Percentiles rank a stretch among this genome's conserved stretches.
phyloP scores from a whole-genome alignment of 2,113 vertebrate genomes.

The Alligator sinensis region DNA sequence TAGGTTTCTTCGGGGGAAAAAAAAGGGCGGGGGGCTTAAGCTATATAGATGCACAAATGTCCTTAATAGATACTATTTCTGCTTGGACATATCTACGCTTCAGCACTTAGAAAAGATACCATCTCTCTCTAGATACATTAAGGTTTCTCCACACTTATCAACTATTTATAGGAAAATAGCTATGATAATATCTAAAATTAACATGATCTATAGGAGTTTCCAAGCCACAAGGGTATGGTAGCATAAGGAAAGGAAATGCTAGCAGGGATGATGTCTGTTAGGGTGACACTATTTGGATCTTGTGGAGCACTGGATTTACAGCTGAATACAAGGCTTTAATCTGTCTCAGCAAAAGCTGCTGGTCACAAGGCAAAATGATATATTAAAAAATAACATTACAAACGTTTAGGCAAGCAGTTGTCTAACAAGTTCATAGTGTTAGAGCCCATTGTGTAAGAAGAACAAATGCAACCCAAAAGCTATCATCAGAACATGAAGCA shows the following conservation, averaged over 20 bases:
- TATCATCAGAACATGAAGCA: no score
- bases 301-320: no score
- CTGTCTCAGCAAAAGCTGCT: no score
- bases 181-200: not conserved
- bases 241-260: not conserved
- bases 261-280: not conserved
- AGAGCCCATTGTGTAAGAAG: no score
- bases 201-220: not conserved
- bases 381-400: no score
- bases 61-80: not conserved
- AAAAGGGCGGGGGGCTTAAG: not conserved
- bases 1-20: accelerated
- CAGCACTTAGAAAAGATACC: not conserved
- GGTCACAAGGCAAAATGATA: no score
- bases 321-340: no score
- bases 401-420: no score
- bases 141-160: not conserved
- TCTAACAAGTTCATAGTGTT: no score
- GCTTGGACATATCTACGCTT: not conserved
- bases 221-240: not conserved
- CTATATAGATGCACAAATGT: not conserved
- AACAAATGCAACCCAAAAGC: no score
- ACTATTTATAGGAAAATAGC: not conserved
- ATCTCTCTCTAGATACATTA: not conserved
- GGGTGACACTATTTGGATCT: no score